A percentile compares a stretch with the other conserved stretches of the same genome.
These are phyloP conservation scores for Coracopsis vasa DNA, from an alignment of 2,113 vertebrate genomes.

Conservation along the genomic window DNA sequence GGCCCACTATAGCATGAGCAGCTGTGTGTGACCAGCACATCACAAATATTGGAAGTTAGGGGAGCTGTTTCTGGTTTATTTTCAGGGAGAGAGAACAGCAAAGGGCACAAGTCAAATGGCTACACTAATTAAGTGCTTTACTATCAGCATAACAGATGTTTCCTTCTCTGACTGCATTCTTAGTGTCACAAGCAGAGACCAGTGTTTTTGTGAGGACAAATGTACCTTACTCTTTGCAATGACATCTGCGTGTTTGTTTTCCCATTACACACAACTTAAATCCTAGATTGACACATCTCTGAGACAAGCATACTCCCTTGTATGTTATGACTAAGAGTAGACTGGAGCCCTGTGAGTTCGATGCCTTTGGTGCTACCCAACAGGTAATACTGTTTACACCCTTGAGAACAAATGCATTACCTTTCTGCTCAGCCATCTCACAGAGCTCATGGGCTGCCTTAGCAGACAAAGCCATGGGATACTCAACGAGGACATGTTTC, in stretches of 20 bases:
- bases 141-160: background rate
- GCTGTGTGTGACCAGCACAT: background rate
- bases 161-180: background rate
- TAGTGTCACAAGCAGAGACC: background rate
- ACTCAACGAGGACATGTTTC: constrained; percentile 94
- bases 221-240: background rate
- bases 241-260: background rate
- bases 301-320: background rate
- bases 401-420: constrained; percentile 61
- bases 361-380: background rate
- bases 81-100: background rate
- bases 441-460: constrained; percentile 81
- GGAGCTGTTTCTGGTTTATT: background rate
- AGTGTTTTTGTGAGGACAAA: background rate
- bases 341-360: background rate
- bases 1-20: background rate
- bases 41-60: background rate
- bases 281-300: background rate
- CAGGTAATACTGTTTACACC: background rate
- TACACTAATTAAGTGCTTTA: background rate
- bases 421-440: constrained; percentile 84
- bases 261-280: background rate
- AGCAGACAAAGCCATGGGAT: constrained; percentile 85
- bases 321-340: background rate
- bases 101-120: background rate